These are phyloP conservation scores for Limnephilus lunatus DNA, from an alignment of 2,888 invertebrate species.

Conservation along the genomic window DNA sequence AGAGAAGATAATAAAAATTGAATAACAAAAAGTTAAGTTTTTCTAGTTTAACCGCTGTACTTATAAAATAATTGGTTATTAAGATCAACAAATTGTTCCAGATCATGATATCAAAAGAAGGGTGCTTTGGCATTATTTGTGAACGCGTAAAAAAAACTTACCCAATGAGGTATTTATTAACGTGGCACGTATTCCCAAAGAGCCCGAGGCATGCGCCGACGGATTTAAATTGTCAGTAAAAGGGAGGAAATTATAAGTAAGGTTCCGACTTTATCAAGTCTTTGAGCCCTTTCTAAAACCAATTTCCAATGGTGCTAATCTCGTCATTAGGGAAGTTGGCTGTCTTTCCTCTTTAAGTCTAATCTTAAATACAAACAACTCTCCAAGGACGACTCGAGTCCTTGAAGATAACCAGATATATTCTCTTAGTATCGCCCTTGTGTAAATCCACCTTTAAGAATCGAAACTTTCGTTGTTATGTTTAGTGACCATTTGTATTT, in stretches of 20 bases:
- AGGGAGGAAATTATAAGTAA: not conserved
- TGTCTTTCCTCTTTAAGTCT: not conserved
- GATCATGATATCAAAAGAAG: not conserved
- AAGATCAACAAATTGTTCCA: not conserved
- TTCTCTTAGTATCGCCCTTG: not conserved
- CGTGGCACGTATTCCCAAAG: not conserved
- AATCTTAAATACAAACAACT: not conserved
- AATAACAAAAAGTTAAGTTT: no score
- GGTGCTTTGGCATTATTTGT: not conserved
- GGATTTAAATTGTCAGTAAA: constrained; percentile 2
- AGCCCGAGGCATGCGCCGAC: not conserved
- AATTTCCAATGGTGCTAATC: constrained; percentile 20
- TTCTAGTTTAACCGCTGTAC: no score
- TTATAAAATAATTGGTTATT: not conserved
- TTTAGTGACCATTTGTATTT: no score
- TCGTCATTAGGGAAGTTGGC: not conserved
- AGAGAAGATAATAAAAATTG: no score
- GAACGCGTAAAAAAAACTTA: not conserved
- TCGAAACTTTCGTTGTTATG: no score
- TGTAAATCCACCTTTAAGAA: not conserved
- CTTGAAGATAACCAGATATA: not conserved
- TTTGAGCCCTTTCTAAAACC: not conserved
- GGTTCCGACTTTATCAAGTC: not conserved
- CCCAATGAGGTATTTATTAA: not conserved
- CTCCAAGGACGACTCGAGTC: not conserved